Evolutionary conservation across 2,888 invertebrate species (phyloP), one percentile per base, ranked within the genome.

Genomic region (Eremobia ochroleuca): DNA sequence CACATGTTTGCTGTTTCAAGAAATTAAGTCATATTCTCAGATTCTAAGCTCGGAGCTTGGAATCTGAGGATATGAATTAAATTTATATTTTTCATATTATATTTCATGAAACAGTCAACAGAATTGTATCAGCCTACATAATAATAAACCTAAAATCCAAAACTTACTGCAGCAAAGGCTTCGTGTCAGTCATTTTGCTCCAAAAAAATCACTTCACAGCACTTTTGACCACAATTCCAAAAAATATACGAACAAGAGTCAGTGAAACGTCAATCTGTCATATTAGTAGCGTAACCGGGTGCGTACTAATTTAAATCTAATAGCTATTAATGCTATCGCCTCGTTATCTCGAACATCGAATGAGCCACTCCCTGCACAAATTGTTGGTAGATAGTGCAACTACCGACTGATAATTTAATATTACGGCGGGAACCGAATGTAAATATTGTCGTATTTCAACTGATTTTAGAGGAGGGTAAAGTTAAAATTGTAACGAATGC

Each of bases 91-190:
- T n/a, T n/a, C n/a, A n/a, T n/a, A 37, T 25, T 49, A 52, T 25
- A 49, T 25, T n/a, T 49, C 40, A 34, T 6, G 18, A 28, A 18
- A 76, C 62, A 76, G 5, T 25, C 28, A 46, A 49, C 40, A 49
- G 11, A 31, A n/a, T 49, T 31, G 0, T 66, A n/a, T 31, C 13
- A 58, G n/a, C 6, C 1, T 34, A 46, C 28, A 46, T 15, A n/a
- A 31, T 21, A 46, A 34, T 37, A n/a, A 46, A 77, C 15, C 9
- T 37, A 66, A 77, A 77, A 64, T 28, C 52, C 13, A 73, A 73
- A 81, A 95, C 96, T 96, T 89, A 96, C 96, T 92, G 89, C 61
- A 96, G 76, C 67, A 96, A 87, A 3, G 96, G 95, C 69, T 94
- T 94, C 61, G 85, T 90, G 75, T 94, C 94, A 6, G 91, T 89